A percentile compares a stretch with the other conserved stretches of the same genome.
phyloP scores from a whole-genome alignment of 2,888 invertebrate genomes.

The Coronaproctus castanopsis region DNA sequence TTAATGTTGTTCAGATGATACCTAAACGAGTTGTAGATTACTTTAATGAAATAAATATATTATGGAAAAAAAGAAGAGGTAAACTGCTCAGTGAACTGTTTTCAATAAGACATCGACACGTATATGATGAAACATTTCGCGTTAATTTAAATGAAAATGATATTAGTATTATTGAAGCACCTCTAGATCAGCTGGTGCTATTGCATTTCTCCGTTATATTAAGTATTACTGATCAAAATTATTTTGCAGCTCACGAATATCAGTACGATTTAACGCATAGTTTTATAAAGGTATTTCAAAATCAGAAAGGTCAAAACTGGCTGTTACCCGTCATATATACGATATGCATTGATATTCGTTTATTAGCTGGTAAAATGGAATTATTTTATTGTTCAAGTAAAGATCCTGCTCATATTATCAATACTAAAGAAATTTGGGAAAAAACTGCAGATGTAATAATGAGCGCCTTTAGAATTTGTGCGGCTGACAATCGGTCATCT shows the following conservation, averaged over 20 bases:
- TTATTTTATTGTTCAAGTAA: slow-evolving; percentile 13
- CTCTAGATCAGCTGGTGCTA: background rate
- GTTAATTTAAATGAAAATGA: background rate
- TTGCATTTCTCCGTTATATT: background rate
- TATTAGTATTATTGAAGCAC: background rate
- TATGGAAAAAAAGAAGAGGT: background rate
- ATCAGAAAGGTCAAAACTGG: slow-evolving; percentile 91
- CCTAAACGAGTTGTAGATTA: background rate
- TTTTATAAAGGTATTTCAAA: slow-evolving; percentile 62
- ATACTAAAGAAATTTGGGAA: slow-evolving; percentile 48
- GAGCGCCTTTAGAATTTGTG: slow-evolving; percentile 84
- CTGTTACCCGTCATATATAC: slow-evolving; percentile 80
- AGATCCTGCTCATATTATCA: slow-evolving; percentile 17
- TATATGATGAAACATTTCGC: background rate
- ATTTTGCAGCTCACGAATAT: slow-evolving; percentile 41
- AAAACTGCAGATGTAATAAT: slow-evolving; percentile 85
- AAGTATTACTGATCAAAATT: background rate
- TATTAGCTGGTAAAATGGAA: slow-evolving; percentile 65
- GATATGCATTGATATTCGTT: slow-evolving; percentile 68
- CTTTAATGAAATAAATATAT: background rate
- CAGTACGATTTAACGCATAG: slow-evolving; percentile 58
- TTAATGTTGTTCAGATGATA: no score
- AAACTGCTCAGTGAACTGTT: background rate
- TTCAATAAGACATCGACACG: background rate
- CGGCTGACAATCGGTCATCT: slow-evolving; percentile 67